A percentile compares a stretch with the other conserved stretches of the same genome.
Conservation (phyloP, 1,140 invertebrate genomes). For the Nylanderia fulva region DNA sequence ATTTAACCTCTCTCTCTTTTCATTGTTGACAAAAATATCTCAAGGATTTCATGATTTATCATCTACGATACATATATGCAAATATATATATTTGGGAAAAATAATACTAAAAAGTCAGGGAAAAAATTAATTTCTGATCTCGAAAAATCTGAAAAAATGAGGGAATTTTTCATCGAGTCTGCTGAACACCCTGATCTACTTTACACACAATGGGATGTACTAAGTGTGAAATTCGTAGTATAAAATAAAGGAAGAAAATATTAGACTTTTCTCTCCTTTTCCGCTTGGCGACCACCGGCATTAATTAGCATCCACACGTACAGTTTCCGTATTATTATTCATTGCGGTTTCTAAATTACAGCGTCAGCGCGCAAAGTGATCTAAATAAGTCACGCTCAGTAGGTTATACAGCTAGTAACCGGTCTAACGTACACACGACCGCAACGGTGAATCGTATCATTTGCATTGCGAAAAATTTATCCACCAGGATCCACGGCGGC, state of each 20-base stretch:
- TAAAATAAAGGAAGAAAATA: constrained; percentile 6
- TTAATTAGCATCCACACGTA: constrained; percentile 40
- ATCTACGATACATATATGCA: too few species aligned
- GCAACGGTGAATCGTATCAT: constrained; percentile 57
- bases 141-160: too few species aligned
- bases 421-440: constrained; percentile 52
- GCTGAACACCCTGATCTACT: too few species aligned
- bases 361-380: constrained; percentile 57
- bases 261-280: background rate
- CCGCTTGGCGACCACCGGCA: constrained; percentile 3
- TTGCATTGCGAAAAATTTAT: constrained; percentile 59
- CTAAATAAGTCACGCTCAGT: constrained; percentile 60
- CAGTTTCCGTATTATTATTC: constrained; percentile 39
- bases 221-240: background rate
- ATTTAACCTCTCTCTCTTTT: too few species aligned
- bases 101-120: too few species aligned
- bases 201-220: background rate
- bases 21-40: too few species aligned
- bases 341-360: constrained; percentile 59
- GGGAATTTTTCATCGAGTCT: too few species aligned
- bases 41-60: too few species aligned
- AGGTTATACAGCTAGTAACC: constrained; percentile 51
- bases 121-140: too few species aligned
- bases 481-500: constrained; percentile 34
- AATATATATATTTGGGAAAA: too few species aligned